Conservation (phyloP, 2,888 invertebrate genomes). For the Mimas tiliae region DNA sequence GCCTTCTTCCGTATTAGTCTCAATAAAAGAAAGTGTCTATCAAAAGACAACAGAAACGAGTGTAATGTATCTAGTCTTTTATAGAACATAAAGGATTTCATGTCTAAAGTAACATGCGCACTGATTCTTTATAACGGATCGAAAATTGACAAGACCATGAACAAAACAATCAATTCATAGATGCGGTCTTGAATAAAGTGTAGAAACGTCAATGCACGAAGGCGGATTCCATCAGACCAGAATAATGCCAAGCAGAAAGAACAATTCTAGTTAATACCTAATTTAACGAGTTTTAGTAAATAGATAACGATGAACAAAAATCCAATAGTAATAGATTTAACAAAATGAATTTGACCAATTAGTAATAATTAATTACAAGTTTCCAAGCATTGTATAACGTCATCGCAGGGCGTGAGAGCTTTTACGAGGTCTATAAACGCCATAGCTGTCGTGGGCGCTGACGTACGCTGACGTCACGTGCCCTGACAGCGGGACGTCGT, state of each 20-base stretch:
- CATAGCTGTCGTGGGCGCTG: slow-evolving; percentile 13
- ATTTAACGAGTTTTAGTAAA: too few relatives aligned
- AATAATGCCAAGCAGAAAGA: background rate
- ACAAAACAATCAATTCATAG: background rate
- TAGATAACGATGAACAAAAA: background rate
- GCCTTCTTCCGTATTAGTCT: background rate
- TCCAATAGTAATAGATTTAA: background rate
- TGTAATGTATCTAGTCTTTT: background rate
- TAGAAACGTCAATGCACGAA: background rate
- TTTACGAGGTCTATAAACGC: slow-evolving; percentile 8
- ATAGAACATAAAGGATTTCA: background rate
- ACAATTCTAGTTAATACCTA: background rate
- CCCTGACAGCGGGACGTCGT: background rate
- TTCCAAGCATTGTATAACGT: slow-evolving; percentile 20
- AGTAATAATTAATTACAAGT: slow-evolving; percentile 4
- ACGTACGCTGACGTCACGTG: slow-evolving; percentile 15
- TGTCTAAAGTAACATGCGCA: background rate
- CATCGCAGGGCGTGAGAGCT: slow-evolving; percentile 27
- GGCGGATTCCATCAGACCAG: background rate
- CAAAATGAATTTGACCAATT: background rate
- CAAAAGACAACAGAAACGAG: background rate
- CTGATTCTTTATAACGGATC: background rate
- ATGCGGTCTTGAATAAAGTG: background rate
- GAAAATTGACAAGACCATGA: background rate
- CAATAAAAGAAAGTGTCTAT: background rate